Evolutionary conservation across 1,140 invertebrate genomes (phyloP).

Genomic region (Drosophila paulistorum): DNA sequence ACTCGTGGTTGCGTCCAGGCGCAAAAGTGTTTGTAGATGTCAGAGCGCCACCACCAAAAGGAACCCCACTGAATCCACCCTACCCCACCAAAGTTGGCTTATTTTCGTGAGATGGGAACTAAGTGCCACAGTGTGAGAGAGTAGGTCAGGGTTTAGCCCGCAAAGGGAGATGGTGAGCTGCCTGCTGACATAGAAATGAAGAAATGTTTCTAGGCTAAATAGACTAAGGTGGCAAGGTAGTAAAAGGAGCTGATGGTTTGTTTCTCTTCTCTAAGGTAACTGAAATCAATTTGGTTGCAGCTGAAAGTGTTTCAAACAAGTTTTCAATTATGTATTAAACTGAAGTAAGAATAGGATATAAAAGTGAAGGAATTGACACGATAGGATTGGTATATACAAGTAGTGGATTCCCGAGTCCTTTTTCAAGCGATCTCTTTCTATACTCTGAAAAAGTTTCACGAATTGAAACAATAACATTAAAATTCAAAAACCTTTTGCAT

Average conservation of each 20-base stretch:
- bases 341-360: no score
- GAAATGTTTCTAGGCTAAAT: slow-evolving; percentile 29
- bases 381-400: no score
- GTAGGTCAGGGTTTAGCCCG: slow-evolving; percentile 68
- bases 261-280: neutral
- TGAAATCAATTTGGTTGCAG: neutral
- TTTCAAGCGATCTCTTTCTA: no score
- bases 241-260: slow-evolving; percentile 8
- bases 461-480: no score
- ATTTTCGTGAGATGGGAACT: slow-evolving; percentile 31
- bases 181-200: slow-evolving; percentile 59
- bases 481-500: no score
- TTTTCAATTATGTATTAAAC: neutral
- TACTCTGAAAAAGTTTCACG: no score
- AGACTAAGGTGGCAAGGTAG: neutral
- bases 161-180: slow-evolving; percentile 43
- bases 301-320: neutral
- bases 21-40: slow-evolving; percentile 76
- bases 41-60: slow-evolving; percentile 7
- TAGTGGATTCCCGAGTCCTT: no score
- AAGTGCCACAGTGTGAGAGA: neutral
- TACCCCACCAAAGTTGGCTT: neutral
- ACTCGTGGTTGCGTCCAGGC: slow-evolving; percentile 71
- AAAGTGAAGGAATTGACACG: no score
- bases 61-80: no score